These are phyloP conservation scores for Ramphastos sulfuratus DNA, from an alignment of 2,113 vertebrate species.

Conservation along the genomic window DNA sequence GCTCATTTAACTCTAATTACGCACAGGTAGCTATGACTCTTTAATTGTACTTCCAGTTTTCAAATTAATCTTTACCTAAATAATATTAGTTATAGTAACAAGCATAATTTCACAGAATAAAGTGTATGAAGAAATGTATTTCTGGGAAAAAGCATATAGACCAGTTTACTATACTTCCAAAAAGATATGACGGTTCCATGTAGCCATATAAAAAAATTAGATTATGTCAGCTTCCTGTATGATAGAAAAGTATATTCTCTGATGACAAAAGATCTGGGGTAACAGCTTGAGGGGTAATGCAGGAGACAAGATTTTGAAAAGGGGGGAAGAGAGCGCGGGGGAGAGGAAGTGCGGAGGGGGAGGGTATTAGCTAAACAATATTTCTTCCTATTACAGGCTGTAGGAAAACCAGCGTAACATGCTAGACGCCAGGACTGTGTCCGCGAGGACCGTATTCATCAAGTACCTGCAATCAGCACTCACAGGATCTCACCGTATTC, in stretches of 20 bases:
- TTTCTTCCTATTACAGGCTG: too few relatives aligned
- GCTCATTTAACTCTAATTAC: background rate
- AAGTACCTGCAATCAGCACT: fast-evolving
- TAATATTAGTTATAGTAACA: background rate
- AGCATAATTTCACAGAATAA: background rate
- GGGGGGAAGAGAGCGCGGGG: background rate
- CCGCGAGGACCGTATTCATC: fast-evolving
- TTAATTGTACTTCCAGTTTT: background rate
- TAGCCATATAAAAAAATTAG: background rate
- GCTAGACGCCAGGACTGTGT: background rate
- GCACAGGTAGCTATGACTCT: background rate
- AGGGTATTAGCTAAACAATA: too few relatives aligned
- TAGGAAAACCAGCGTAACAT: background rate
- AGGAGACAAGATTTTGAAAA: background rate
- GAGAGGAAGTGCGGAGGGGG: too few relatives aligned
- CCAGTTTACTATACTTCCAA: background rate
- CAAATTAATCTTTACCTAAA: background rate
- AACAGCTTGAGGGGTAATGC: background rate
- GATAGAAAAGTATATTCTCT: background rate
- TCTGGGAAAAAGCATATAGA: background rate
- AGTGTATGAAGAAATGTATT: background rate
- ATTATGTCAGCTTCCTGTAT: background rate
- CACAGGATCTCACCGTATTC: background rate
- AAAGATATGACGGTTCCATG: background rate
- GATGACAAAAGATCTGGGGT: background rate